Conservation (phyloP, 2,888 invertebrate species). For the Acanthopleura granulata region DNA sequence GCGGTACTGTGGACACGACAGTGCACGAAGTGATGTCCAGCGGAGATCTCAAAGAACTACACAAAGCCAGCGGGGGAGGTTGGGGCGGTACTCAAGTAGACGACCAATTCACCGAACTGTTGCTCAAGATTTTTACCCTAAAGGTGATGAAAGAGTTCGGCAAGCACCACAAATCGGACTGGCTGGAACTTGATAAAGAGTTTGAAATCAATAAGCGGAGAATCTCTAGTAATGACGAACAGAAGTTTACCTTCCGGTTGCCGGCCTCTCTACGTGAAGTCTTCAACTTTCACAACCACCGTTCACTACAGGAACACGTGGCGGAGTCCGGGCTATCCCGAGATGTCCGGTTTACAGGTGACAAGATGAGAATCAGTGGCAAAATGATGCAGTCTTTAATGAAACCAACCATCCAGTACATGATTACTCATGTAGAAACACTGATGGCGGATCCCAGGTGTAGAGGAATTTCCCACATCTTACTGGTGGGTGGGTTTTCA, state of each 20-base stretch:
- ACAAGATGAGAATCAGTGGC: neutral
- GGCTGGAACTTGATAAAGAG: conserved; percentile 28
- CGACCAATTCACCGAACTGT: conserved; percentile 28
- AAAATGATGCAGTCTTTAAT: conserved; percentile 9
- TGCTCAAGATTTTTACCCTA: conserved; percentile 26
- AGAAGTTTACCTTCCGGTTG: conserved; percentile 23
- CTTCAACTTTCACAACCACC: neutral
- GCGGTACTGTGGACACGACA: conserved; percentile 31
- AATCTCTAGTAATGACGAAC: conserved; percentile 24
- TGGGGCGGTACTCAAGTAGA: conserved; percentile 24
- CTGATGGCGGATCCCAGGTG: conserved; percentile 16
- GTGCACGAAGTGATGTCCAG: conserved; percentile 27
- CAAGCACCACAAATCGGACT: conserved; percentile 21
- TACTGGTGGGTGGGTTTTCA: conserved; percentile 24
- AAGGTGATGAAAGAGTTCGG: conserved; percentile 22
- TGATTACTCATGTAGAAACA: conserved; percentile 19
- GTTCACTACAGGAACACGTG: neutral
- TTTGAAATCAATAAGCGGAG: conserved; percentile 31
- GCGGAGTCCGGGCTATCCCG: neutral
- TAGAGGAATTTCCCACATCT: neutral
- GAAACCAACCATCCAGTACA: conserved; percentile 20
- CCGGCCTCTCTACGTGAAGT: conserved; percentile 10
- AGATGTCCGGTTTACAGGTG: neutral
- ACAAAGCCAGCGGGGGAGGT: neutral
- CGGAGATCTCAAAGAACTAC: conserved; percentile 25